These are phyloP conservation scores for Craterocephalus amniculus DNA, from an alignment of 2,797 vertebrate species.

Conservation along the genomic window DNA sequence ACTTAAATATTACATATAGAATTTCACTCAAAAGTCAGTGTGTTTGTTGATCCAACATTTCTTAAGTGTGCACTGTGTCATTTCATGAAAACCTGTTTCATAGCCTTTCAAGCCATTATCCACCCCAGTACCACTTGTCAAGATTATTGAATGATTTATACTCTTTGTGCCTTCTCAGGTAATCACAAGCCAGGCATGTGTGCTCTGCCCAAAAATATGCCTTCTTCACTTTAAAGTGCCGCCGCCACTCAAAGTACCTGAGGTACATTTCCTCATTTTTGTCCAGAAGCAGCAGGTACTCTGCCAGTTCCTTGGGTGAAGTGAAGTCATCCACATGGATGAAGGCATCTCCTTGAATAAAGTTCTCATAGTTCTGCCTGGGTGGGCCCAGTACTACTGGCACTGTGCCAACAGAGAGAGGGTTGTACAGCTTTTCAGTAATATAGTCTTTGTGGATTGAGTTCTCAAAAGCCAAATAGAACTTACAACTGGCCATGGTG, in stretches of 20 bases:
- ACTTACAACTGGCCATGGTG: conserved; percentile 95
- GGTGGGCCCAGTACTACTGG: conserved; percentile 93
- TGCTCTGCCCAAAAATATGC: conserved; percentile 95
- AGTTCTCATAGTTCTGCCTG: conserved; percentile 97
- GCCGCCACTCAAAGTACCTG: conserved; percentile 95
- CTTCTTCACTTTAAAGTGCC: conserved; percentile 94
- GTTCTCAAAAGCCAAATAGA: conserved; percentile 98
- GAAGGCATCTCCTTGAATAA: conserved; percentile 95
- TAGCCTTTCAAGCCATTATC: background rate
- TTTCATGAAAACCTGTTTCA: background rate
- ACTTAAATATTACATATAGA: conserved; percentile 2
- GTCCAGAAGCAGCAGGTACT: conserved; percentile 93
- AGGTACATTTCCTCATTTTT: conserved; percentile 95
- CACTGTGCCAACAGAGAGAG: conserved; percentile 92
- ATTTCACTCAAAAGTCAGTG: background rate
- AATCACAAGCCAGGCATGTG: conserved; percentile 95
- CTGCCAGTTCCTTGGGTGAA: conserved; percentile 93
- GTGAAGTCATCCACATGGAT: conserved; percentile 97
- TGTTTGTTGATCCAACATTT: background rate
- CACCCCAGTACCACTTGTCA: conserved; percentile 97
- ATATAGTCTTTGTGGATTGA: conserved; percentile 99
- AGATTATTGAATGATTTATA: conserved; percentile 94
- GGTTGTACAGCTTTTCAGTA: conserved; percentile 98
- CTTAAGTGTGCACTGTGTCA: background rate
- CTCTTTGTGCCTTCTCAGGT: conserved; percentile 93